Evolutionary conservation across 2,888 invertebrate genomes (phyloP).

Genomic region (Nowickia ferox): DNA sequence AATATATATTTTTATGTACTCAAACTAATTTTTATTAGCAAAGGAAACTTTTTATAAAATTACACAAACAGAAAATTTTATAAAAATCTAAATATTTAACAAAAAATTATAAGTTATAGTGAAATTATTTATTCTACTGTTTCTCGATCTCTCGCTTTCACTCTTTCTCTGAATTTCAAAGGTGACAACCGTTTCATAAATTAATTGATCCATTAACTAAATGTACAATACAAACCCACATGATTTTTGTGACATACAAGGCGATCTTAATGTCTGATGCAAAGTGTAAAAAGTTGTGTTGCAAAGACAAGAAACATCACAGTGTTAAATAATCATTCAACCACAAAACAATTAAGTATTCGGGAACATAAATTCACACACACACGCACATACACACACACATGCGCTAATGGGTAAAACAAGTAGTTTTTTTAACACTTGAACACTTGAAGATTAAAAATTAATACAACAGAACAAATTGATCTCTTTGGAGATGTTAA

Average conservation of each 20-base stretch:
- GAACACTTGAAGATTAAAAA: conserved; percentile 27
- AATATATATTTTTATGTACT: no score
- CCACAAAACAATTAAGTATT: conserved; percentile 70
- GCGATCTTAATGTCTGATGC: conserved; percentile 14
- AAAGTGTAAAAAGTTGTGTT: conserved; percentile 1
- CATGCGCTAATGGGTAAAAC: conserved; percentile 74
- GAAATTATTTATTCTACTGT: no score
- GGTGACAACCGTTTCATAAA: not conserved
- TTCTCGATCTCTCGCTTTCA: no score
- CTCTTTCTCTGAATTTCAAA: no score
- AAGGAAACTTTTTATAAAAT: no score
- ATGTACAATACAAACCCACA: conserved; percentile 29
- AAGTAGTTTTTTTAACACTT: conserved; percentile 63
- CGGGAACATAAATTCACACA: not conserved
- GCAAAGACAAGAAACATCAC: conserved; percentile 6
- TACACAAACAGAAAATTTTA: no score
- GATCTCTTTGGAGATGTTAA: conserved; percentile 44
- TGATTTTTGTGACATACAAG: conserved; percentile 49
- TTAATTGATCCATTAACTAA: conserved; percentile 33
- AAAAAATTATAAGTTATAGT: no score
- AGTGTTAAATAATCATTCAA: conserved; percentile 44
- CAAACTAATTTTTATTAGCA: no score
- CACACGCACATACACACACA: not conserved
- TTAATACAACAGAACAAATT: conserved; percentile 48
- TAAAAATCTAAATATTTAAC: no score